These are phyloP conservation scores for Habropoda laboriosa DNA, from an alignment of 1,140 invertebrate species.

Conservation along the genomic window DNA sequence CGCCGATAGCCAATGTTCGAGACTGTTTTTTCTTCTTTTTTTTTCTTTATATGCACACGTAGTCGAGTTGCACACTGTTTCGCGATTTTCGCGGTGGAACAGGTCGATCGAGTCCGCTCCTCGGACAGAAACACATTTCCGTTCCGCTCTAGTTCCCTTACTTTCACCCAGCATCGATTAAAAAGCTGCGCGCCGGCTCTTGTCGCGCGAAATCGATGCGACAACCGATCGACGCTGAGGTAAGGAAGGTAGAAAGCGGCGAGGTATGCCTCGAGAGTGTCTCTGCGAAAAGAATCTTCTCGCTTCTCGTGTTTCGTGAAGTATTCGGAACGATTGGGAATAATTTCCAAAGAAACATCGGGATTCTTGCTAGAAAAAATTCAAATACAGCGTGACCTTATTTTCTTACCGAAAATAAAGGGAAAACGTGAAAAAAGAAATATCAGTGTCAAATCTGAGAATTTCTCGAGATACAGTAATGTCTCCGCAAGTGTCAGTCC, in stretches of 20 bases:
- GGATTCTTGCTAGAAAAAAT: no score
- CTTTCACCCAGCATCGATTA: constrained; percentile 55
- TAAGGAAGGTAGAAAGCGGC: neutral
- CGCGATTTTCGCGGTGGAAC: constrained; percentile 11
- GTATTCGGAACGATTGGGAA: no score
- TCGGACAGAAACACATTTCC: constrained; percentile 49
- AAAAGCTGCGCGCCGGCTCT: constrained; percentile 7
- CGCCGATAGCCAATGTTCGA: neutral
- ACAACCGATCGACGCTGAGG: neutral
- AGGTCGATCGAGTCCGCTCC: constrained; percentile 33
- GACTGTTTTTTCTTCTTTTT: neutral
- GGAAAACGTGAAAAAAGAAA: no score
- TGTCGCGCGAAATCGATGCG: constrained; percentile 11
- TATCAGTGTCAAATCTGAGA: no score
- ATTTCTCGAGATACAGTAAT: no score
- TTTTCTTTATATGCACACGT: no score
- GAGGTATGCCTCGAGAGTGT: neutral
- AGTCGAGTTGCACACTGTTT: no score
- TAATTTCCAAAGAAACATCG: no score
- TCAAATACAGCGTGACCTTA: no score
- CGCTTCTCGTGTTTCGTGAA: no score
- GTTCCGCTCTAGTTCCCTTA: constrained; percentile 60
- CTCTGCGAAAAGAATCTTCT: neutral
- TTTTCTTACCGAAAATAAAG: no score
- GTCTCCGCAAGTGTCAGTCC: no score